A percentile compares a stretch with the other conserved stretches of the same genome.
Conservation (phyloP, 2,113 vertebrate species). For the Aptenodytes patagonicus region DNA sequence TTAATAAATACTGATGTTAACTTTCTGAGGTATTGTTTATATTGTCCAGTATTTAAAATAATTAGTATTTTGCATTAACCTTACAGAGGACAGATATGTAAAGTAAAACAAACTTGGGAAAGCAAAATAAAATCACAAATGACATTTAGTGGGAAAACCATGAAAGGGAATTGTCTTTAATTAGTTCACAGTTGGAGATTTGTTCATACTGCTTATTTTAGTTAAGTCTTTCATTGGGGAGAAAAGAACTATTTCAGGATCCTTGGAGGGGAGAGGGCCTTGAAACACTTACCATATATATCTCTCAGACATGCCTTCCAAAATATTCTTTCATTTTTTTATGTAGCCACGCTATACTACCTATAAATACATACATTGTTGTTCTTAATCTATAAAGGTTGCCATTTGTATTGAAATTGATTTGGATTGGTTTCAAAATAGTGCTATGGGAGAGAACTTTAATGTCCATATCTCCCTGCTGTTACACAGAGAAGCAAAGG, state of each 20-base stretch:
- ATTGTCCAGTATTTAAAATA: constrained; percentile 21
- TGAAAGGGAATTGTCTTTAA: constrained; percentile 83
- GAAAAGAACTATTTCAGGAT: constrained; percentile 72
- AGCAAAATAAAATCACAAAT: constrained; percentile 81
- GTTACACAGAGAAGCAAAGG: background rate
- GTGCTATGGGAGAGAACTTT: background rate
- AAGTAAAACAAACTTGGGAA: constrained; percentile 69
- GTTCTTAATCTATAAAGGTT: background rate
- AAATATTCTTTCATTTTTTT: background rate
- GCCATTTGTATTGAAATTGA: background rate
- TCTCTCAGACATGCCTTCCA: background rate
- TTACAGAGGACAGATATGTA: constrained; percentile 43
- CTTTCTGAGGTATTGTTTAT: background rate
- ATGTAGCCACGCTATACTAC: background rate
- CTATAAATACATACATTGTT: background rate
- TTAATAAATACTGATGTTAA: background rate
- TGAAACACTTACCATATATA: background rate
- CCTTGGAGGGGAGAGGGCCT: constrained; percentile 47
- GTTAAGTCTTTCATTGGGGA: constrained; percentile 78
- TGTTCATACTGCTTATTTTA: constrained; percentile 80
- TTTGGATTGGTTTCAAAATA: background rate
- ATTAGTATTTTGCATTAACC: constrained; percentile 47
- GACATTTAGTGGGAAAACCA: constrained; percentile 74
- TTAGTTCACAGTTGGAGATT: constrained; percentile 85
- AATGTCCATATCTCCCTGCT: background rate